phyloP scores from a whole-genome alignment of 2,888 invertebrate species.

The Oxycera nigricornis region DNA sequence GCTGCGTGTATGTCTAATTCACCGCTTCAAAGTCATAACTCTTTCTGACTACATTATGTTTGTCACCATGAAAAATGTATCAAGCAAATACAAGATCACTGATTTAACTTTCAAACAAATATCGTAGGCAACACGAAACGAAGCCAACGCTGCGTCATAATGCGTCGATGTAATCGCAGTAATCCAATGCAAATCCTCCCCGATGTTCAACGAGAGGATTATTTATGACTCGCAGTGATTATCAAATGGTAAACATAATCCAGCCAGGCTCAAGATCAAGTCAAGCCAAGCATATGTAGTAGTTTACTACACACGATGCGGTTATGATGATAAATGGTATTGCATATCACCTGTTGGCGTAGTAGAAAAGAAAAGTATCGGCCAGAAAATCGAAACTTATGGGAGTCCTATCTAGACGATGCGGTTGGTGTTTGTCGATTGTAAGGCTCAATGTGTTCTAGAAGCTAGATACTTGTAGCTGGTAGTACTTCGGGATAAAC shows the following conservation, averaged over 20 bases:
- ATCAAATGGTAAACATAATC: constrained; percentile 39
- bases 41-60: neutral
- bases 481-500: neutral
- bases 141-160: constrained; percentile 3
- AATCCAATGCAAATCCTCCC: constrained; percentile 35
- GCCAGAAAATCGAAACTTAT: constrained; percentile 14
- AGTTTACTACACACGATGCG: constrained; percentile 8
- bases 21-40: too few species aligned
- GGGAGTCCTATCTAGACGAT: neutral
- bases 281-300: neutral
- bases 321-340: constrained; percentile 29
- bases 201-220: constrained; percentile 28
- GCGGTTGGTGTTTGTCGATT: constrained; percentile 9
- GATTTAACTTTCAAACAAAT: constrained; percentile 12
- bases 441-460: neutral
- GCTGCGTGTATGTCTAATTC: too few species aligned
- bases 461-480: neutral
- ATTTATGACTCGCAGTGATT: constrained; percentile 33
- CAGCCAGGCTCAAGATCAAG: constrained; percentile 2
- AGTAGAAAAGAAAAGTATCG: neutral
- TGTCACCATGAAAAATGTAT: constrained; percentile 18
- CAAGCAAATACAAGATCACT: neutral
- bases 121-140: neutral
- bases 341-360: constrained; percentile 25
- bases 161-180: constrained; percentile 13